Evolutionary conservation across 2,113 vertebrate species (phyloP), one percentile per base, ranked within the genome.

Genomic region (Oryzias curvinotus): DNA sequence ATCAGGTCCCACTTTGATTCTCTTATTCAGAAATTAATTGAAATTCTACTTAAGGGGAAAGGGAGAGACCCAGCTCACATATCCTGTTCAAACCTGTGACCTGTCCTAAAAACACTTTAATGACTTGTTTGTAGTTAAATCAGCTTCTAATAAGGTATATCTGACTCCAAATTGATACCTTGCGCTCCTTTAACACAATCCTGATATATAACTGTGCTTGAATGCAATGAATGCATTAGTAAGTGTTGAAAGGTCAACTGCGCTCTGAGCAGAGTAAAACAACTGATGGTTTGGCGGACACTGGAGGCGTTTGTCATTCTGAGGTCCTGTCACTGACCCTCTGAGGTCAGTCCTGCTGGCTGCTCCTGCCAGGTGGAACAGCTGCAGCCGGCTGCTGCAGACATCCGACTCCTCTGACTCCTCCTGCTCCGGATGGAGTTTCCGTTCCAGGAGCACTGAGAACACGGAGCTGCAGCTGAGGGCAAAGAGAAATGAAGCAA

Each of bases 301-400:
- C 44, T 43, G 36, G n/a, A 19, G 47, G 47, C n/a, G 7, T 18
- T 18, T 48, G 19, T 48, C n/a, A 48, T 48, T 48, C 14, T 55
- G 18, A 55, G 26, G 5, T 19, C 16, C 3, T 46, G 23, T 8
- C 44, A 78, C 88, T 70, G 71, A 90, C 84, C 57, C 57, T 76
- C 62, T 58, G 71, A 81, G 85, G 86, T 84, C 81, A 21, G 70
- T 71, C 72, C 6, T 7, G 61, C 43, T 76, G 63, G 85, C 77
- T 59, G 86, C 78, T 1, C 90, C 90, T 64, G 80, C 74, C 47
- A 90, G 76, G 14, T 71, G 73, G 82, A 94, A 90, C 69, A 95
- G 82, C 86, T 89, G 90, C 75, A 94, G 73, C 26, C 75, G 81
- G 0, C 92, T 84, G 70, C 81, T 61, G 52, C 36, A 86, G 14